These are phyloP conservation scores for Takifugu rubripes DNA, from an alignment of 2,797 vertebrate genomes.

Conservation along the genomic window DNA sequence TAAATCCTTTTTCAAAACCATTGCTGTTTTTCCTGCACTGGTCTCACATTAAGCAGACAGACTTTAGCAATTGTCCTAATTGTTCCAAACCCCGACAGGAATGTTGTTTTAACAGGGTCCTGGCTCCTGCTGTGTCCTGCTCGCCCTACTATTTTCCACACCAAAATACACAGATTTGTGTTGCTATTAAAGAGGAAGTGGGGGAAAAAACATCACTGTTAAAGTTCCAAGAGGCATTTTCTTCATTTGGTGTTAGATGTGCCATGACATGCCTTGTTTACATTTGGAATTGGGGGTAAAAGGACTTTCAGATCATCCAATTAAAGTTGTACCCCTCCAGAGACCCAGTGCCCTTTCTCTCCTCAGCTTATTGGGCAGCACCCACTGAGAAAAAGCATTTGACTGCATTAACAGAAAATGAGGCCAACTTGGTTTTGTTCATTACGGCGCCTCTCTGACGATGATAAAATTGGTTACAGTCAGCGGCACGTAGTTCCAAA, in stretches of 20 bases:
- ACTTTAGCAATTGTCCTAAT: not conserved
- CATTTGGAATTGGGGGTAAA: constrained; percentile 77
- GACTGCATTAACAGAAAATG: constrained; percentile 77
- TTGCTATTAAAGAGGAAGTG: constrained; percentile 9
- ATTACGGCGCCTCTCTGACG: constrained; percentile 71
- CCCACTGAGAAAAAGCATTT: constrained; percentile 78
- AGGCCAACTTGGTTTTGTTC: constrained; percentile 73
- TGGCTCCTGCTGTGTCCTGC: not conserved
- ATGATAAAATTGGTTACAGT: constrained; percentile 65
- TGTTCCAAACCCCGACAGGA: not conserved
- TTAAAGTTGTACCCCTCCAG: constrained; percentile 75
- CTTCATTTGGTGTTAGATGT: constrained; percentile 76
- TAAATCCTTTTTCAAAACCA: too few species aligned
- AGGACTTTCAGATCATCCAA: constrained; percentile 75
- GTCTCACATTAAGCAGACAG: too few species aligned
- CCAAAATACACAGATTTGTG: not conserved
- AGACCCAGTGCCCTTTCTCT: constrained; percentile 71
- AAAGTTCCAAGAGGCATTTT: constrained; percentile 60
- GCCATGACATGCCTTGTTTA: constrained; percentile 72
- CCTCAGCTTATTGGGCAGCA: constrained; percentile 73
- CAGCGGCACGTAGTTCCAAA: constrained; percentile 55
- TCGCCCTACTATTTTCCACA: constrained; percentile 2
- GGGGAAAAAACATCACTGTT: constrained; percentile 1
- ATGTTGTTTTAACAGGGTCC: not conserved
- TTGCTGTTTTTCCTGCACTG: too few species aligned